phyloP scores from a whole-genome alignment of 2,888 invertebrate genomes.

The Trichogramma evanescens region DNA sequence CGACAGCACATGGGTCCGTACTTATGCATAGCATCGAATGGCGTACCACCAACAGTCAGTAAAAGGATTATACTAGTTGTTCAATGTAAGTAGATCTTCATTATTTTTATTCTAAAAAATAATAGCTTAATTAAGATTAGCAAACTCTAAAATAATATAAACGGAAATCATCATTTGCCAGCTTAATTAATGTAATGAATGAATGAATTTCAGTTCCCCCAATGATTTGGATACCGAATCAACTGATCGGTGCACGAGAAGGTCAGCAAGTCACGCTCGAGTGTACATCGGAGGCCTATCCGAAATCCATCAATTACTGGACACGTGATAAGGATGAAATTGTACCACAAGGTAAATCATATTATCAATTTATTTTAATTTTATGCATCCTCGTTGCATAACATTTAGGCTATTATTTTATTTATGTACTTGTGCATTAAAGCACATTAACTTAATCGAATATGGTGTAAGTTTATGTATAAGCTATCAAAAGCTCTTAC shows the following conservation, averaged over 20 bases:
- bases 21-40: slow-evolving; percentile 50
- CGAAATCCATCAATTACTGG: slow-evolving; percentile 57
- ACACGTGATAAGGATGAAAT: slow-evolving; percentile 51
- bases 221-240: slow-evolving; percentile 54
- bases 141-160: too few species aligned
- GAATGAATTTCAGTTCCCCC: slow-evolving; percentile 49
- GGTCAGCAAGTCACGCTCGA: slow-evolving; percentile 52
- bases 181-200: slow-evolving; percentile 11
- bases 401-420: background rate
- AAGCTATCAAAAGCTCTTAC: too few species aligned
- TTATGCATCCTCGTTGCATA: background rate
- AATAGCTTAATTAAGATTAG: too few species aligned
- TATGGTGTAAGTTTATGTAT: too few species aligned
- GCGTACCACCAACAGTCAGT: slow-evolving; percentile 50
- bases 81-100: slow-evolving; percentile 46
- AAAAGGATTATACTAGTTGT: slow-evolving; percentile 49
- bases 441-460: background rate
- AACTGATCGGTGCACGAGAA: slow-evolving; percentile 51
- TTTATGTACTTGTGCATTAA: background rate
- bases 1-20: slow-evolving; percentile 51
- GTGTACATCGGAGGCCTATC: slow-evolving; percentile 54
- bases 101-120: too few species aligned
- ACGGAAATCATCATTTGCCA: too few species aligned
- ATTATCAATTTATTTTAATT: too few species aligned
- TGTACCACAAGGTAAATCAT: slow-evolving; percentile 48